These are phyloP conservation scores for Caenorhabditis sp. DNA, from an alignment of 2,888 invertebrate genomes.

Conservation along the genomic window DNA sequence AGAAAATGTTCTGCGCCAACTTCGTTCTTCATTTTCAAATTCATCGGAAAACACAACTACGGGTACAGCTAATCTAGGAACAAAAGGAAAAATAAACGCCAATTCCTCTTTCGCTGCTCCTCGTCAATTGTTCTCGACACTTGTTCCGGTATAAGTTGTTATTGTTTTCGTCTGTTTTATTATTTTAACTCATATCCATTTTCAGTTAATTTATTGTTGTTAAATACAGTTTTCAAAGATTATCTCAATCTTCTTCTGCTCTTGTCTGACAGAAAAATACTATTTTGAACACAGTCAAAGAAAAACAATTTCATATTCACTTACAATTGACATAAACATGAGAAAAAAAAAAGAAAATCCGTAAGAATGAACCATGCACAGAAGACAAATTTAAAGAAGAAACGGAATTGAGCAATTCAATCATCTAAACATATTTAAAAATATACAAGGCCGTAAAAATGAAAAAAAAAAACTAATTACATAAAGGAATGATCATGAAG, in stretches of 20 bases:
- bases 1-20: constrained; percentile 25
- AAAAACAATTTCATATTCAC: neutral
- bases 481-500: neutral
- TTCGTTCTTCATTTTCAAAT: neutral
- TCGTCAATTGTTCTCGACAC: constrained; percentile 35
- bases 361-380: neutral
- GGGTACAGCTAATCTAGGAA: constrained; percentile 7
- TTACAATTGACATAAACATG: neutral
- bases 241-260: neutral
- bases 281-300: too few relatives aligned
- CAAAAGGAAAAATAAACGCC: constrained; percentile 13
- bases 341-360: neutral
- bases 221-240: neutral
- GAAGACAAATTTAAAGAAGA: neutral
- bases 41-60: constrained; percentile 9
- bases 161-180: neutral
- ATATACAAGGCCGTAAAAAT: neutral
- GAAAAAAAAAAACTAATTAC: neutral
- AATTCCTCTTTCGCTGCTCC: constrained; percentile 32
- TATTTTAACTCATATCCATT: neutral
- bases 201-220: neutral
- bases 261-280: too few relatives aligned
- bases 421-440: neutral
- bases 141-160: constrained; percentile 18
- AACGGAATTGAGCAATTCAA: neutral